phyloP scores from a whole-genome alignment of 2,888 invertebrate genomes.

The Thelaira solivaga region DNA sequence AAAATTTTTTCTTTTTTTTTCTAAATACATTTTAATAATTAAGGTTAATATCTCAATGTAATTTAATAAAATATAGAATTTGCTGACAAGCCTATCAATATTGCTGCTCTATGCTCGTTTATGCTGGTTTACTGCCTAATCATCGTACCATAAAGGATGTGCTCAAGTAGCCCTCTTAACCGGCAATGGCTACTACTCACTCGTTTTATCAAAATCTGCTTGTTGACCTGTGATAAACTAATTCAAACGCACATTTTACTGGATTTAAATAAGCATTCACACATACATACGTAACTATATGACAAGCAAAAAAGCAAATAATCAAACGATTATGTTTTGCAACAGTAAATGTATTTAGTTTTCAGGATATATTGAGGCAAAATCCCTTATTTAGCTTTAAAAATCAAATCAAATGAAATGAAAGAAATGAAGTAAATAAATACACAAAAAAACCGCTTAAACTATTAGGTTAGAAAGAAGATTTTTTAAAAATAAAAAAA shows the following conservation, averaged over 20 bases:
- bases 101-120: constrained; percentile 46
- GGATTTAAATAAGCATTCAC: too few relatives aligned
- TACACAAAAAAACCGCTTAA: not conserved
- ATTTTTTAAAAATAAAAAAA: not conserved
- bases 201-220: not conserved
- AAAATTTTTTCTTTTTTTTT: not conserved
- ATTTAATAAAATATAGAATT: constrained; percentile 45
- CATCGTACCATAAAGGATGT: constrained; percentile 40
- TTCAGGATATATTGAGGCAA: not conserved
- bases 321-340: not conserved
- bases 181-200: not conserved
- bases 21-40: constrained; percentile 40
- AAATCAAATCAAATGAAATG: not conserved
- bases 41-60: constrained; percentile 37
- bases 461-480: not conserved
- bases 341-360: constrained; percentile 9
- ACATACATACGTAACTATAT: too few relatives aligned
- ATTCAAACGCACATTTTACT: constrained; percentile 27
- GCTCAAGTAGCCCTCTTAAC: constrained; percentile 23
- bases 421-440: too few relatives aligned
- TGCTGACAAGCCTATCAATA: constrained; percentile 53
- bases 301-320: not conserved
- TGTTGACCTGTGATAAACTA: constrained; percentile 43
- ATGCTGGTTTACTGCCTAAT: constrained; percentile 50
- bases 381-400: constrained; percentile 36